A percentile compares a stretch with the other conserved stretches of the same genome.
These are phyloP conservation scores for Aphelinus certus DNA, from an alignment of 1,140 invertebrate species.

Conservation along the genomic window DNA sequence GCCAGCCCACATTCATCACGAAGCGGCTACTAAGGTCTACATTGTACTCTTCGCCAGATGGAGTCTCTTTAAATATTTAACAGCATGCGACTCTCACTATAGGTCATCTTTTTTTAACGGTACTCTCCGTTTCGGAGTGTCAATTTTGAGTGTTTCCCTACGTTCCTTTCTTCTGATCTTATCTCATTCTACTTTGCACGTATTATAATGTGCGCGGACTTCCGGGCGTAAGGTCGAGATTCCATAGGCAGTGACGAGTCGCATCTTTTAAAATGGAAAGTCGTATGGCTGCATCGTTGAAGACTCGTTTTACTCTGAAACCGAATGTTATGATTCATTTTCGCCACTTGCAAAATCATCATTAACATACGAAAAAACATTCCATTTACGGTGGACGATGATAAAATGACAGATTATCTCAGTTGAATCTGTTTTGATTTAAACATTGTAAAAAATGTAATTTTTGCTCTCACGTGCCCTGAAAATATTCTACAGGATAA, in stretches of 20 bases:
- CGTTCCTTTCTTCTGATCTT: not conserved
- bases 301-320: not conserved
- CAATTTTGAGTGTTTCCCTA: slow-evolving; percentile 17
- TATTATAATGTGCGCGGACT: not conserved
- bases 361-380: too few species aligned
- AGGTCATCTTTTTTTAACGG: slow-evolving; percentile 57
- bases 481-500: too few species aligned
- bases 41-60: slow-evolving; percentile 17
- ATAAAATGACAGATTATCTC: too few species aligned
- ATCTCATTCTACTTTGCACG: not conserved
- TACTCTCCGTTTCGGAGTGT: slow-evolving; percentile 45
- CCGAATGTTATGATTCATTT: slow-evolving; percentile 3
- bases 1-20: too few species aligned
- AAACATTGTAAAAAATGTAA: too few species aligned
- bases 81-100: slow-evolving; percentile 46
- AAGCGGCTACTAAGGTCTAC: too few species aligned
- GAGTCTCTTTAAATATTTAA: slow-evolving; percentile 64
- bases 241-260: not conserved
- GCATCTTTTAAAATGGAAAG: slow-evolving; percentile 24
- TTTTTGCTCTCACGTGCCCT: too few species aligned
- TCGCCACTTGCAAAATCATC: not conserved
- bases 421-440: too few species aligned
- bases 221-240: slow-evolving; percentile 3
- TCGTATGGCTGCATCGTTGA: not conserved
- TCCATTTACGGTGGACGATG: too few species aligned